Evolutionary conservation across 2,888 invertebrate genomes (phyloP), one percentile per base, ranked within the genome.

Genomic region (Deilephila elpenor): DNA sequence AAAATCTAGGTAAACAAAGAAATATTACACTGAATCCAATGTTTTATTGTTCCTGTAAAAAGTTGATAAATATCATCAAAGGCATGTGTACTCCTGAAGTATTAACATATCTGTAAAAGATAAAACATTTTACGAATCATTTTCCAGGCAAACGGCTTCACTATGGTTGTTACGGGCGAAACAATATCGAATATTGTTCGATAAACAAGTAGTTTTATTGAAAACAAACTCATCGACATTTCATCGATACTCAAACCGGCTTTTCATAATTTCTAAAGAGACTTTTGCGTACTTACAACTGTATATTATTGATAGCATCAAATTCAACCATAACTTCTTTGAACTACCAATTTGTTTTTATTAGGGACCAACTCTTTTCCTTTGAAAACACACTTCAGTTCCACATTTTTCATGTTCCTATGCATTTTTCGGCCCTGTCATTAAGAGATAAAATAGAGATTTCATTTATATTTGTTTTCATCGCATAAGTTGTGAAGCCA

Each of bases 181-280:
- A 25, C 51, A 51, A 67, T 11, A 44, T 44, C 5, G 44, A 51
- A 51, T 51, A 51, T 51, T 67, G 25, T 14, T 67, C 25, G 6
- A 67, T 44, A 51, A 67, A 67, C 51, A 44, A 67, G 5, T 51
- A 67, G 25, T 67, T 51, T 51, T 67, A 67, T 67, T 67, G 25
- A 17, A 51, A 25, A 51, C 25, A 67, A 67, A 67, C 67, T 67
- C 25, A 51, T 51, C 51, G 67, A 20, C 11, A 17, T 51, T 51
- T 67, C 44, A 67, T 25, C 67, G 67, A 67, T 44, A 51, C 44
- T 25, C 44, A 44, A 67, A 25, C 0, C 6, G 14, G 14, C 25
- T 51, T 25, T 67, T 51, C 67, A 67, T 51, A 67, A 67, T 51
- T 67, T 67, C n/a, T 44, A 67, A 67, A 67, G 67, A 25, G 20